Conservation (phyloP, 1,140 invertebrate genomes). For the Trigoniulus corallinus region DNA sequence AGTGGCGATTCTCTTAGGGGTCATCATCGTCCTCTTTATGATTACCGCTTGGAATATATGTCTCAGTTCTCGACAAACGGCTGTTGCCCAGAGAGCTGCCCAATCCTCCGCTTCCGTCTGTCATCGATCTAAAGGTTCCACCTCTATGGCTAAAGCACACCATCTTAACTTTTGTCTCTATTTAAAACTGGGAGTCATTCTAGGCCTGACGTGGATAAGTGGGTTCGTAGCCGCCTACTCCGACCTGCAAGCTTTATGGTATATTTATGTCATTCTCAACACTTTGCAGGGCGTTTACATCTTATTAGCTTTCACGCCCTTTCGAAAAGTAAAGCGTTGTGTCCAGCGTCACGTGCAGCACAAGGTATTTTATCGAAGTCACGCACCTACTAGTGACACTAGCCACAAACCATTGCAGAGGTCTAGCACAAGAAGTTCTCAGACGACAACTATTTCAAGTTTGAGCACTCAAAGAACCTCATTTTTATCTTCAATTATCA, state of each 20-base stretch:
- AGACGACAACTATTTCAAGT: not conserved
- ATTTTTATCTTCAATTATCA: no score
- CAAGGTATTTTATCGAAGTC: not conserved
- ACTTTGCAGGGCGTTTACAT: constrained; percentile 33
- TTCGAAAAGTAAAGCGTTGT: constrained; percentile 14
- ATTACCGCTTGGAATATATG: constrained; percentile 32
- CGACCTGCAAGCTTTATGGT: constrained; percentile 18
- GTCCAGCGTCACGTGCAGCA: not conserved
- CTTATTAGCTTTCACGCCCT: constrained; percentile 36
- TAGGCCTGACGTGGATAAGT: constrained; percentile 34
- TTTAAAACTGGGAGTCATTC: constrained; percentile 30
- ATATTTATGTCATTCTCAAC: constrained; percentile 22
- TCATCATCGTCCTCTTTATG: constrained; percentile 27
- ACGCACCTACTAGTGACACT: not conserved
- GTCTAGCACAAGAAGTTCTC: not conserved
- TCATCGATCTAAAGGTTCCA: not conserved
- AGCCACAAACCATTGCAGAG: not conserved
- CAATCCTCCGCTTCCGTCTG: not conserved
- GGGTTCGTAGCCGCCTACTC: constrained; percentile 28
- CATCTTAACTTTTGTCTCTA: constrained; percentile 26
- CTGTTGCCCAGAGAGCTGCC: constrained; percentile 10
- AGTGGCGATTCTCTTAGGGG: constrained; percentile 21
- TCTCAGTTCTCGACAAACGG: constrained; percentile 19
- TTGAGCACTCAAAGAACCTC: no score
- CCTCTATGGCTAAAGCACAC: constrained; percentile 12